These are phyloP conservation scores for Ellobius talpinus DNA, from an alignment of 2,113 vertebrate species.

Conservation along the genomic window DNA sequence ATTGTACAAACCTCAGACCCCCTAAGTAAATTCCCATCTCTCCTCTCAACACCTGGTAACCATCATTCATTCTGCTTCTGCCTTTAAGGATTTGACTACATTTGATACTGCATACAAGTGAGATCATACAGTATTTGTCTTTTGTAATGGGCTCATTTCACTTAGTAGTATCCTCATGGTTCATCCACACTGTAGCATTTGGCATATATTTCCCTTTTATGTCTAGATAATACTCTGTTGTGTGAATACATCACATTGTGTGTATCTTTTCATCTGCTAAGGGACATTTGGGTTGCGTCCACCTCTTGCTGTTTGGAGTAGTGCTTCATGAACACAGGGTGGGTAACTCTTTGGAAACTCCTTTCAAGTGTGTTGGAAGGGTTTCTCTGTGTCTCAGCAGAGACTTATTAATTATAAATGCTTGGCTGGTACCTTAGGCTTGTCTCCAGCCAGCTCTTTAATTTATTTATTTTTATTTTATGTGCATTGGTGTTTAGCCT, in stretches of 20 bases:
- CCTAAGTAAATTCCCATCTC: background rate
- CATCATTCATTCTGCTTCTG: slow-evolving; percentile 2
- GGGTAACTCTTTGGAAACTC: background rate
- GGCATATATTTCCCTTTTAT: background rate
- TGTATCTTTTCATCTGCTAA: background rate
- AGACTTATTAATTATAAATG: background rate
- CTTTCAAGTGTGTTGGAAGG: background rate
- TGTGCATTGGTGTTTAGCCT: too few relatives aligned
- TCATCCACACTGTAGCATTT: background rate
- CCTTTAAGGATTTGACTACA: slow-evolving; percentile 7
- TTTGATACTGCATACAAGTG: background rate
- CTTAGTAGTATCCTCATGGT: background rate
- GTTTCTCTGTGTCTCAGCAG: background rate
- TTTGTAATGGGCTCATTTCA: slow-evolving; percentile 8
- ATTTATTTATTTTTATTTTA: too few relatives aligned
- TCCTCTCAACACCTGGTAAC: background rate
- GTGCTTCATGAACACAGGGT: background rate
- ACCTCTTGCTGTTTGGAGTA: background rate
- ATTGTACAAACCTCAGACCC: background rate
- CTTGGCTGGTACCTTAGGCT: background rate
- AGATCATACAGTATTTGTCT: background rate
- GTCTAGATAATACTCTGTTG: slow-evolving; percentile 1
- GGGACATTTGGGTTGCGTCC: background rate
- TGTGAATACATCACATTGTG: background rate
- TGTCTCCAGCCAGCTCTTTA: background rate